Base-by-base conservation (phyloP, 2,888 invertebrate genomes). In the Linnaemya tessellans region DNA sequence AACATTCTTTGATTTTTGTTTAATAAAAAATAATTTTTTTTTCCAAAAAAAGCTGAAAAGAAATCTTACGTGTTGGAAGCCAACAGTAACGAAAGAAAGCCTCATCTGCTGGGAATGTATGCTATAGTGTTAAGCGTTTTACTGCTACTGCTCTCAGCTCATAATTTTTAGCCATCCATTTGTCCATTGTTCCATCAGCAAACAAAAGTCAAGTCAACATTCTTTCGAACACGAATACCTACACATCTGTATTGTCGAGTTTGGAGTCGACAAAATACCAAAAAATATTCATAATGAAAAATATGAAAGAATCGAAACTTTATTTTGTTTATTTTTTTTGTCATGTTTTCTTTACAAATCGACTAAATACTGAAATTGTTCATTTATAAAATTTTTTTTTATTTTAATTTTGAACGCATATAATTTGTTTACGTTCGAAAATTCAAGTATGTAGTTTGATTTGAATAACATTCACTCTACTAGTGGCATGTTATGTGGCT, bases 71-170 rank as follows among this genome's bases (percentile, higher is more conserved):
- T 58, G 54, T 54, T 58, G 46, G 30, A 20, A 49, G 54, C 22
- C 54, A 62, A 56, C 1, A 46, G 25, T 68, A 49, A 18, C 56
- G 7, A 58, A 75, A 58, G 35, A 60, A 74, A 80, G 77, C 75
- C 62, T 83, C 84, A 86, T 87, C 60, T 83, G 82, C 74, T 86
- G 87, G 78, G 79, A 84, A 86, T 83, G 81, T 73, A 62, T 46
- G 54, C 56, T 56, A 67, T 81, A 83, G 86, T 87, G 87, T 84
- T 85, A 86, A 86, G 86, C 81, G 85, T 86, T 85, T 86, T 79
- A 73, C 79, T 86, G 84, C 84, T 84, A 83, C 81, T 80, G 81
- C 84, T 81, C 70, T 79, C 85, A 79, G 82, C 86, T 78, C 78
- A 65, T 77, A 80, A 80, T 80, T 84, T 87, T 80, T 51, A 67